Conservation (phyloP, 2,113 vertebrate species). For the Prietella phreatophila region DNA sequence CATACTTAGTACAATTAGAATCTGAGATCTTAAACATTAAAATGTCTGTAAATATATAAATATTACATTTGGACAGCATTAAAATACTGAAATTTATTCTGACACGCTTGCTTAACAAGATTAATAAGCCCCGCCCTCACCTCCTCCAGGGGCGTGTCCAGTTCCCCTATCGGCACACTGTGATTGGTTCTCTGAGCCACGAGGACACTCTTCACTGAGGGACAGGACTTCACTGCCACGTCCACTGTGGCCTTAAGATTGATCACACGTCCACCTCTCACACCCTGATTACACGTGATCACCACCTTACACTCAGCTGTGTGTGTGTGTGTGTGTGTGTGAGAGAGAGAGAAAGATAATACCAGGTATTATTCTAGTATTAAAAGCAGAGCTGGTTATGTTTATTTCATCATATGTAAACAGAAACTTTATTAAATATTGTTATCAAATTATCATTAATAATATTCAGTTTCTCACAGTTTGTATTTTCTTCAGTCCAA, state of each 20-base stretch:
- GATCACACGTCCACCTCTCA: slow-evolving; percentile 78
- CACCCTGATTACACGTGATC: slow-evolving; percentile 84
- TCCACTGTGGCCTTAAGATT: slow-evolving; percentile 84
- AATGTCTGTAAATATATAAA: neutral
- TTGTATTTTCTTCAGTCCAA: neutral
- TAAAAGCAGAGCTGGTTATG: neutral
- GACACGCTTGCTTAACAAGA: neutral
- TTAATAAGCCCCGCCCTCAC: slow-evolving; percentile 59
- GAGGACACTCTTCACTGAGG: slow-evolving; percentile 77
- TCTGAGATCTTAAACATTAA: neutral
- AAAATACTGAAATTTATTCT: neutral
- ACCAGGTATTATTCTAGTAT: neutral
- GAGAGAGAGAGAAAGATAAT: slow-evolving; percentile 10
- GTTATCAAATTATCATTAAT: neutral
- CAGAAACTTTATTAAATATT: neutral
- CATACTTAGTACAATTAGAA: neutral
- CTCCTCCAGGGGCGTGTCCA: slow-evolving; percentile 82
- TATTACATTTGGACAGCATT: neutral
- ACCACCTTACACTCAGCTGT: slow-evolving; percentile 86
- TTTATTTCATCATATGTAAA: neutral
- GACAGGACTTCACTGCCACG: slow-evolving; percentile 79
- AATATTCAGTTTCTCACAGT: neutral
- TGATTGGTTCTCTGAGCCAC: slow-evolving; percentile 83
- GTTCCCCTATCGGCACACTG: slow-evolving; percentile 71
- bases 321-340: neutral